Conservation (phyloP, 1,140 invertebrate genomes). For the Sipha flava region DNA sequence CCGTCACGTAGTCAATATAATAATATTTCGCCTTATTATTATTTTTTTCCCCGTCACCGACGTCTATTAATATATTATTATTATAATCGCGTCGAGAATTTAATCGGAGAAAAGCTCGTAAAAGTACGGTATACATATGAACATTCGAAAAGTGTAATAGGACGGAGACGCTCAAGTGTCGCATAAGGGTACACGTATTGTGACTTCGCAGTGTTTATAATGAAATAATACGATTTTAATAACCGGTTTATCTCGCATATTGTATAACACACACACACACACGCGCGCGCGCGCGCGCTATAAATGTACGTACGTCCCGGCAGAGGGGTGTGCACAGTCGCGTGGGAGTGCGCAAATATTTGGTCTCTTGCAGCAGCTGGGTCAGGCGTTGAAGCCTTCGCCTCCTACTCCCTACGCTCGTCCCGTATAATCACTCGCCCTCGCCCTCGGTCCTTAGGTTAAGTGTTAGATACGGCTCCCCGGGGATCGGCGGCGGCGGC, state of each 20-base stretch:
- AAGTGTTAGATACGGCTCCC: constrained; percentile 25
- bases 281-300: too few species aligned
- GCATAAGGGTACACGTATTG: too few species aligned
- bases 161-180: background rate
- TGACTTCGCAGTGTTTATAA: background rate
- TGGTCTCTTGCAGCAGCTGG: background rate
- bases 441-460: too few species aligned
- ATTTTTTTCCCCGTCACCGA: background rate
- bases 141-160: too few species aligned
- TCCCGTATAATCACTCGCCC: too few species aligned
- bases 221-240: constrained; percentile 18
- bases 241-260: background rate
- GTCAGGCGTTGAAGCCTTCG: background rate
- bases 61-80: background rate
- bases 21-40: background rate
- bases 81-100: background rate
- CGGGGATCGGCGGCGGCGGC: background rate
- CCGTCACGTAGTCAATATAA: constrained; percentile 2
- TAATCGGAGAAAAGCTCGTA: background rate
- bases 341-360: background rate
- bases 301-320: background rate
- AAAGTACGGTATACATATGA: too few species aligned
- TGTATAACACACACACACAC: too few species aligned
- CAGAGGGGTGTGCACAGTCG: background rate
- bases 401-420: background rate